A percentile compares a stretch with the other conserved stretches of the same genome.
Evolutionary conservation across 2,113 vertebrate species (phyloP).

Genomic region (Gnathonemus echidnorhynchus): DNA sequence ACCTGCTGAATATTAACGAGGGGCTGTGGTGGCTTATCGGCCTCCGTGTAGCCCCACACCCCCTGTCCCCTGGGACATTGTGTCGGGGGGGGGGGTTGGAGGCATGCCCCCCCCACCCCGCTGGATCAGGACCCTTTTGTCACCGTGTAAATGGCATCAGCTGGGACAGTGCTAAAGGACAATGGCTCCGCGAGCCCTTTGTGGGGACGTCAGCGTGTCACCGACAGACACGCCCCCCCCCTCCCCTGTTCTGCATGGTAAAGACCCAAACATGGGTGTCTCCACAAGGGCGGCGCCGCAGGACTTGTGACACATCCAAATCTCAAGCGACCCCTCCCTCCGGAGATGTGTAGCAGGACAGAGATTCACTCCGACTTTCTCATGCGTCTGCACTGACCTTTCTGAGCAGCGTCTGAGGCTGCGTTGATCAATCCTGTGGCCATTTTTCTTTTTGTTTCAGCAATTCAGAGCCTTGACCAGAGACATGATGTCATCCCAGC

Average conservation of each 20-base stretch:
- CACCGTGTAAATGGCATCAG: constrained; percentile 69
- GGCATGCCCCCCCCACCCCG: constrained; percentile 52
- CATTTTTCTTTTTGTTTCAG: neutral
- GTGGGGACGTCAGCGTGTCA: constrained; percentile 44
- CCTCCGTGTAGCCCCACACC: constrained; percentile 24
- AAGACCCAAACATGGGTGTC: neutral
- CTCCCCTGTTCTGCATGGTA: neutral
- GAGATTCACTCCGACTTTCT: neutral
- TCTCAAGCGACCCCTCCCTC: neutral
- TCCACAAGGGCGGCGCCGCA: neutral
- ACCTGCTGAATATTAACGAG: constrained; percentile 58
- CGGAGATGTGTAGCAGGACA: neutral
- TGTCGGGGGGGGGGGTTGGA: constrained; percentile 38
- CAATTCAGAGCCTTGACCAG: neutral
- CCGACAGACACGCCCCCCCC: constrained; percentile 1
- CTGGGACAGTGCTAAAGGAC: constrained; percentile 56
- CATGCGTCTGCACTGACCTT: neutral
- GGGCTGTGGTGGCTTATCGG: constrained; percentile 33
- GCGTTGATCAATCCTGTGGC: neutral
- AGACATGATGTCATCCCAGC: neutral
- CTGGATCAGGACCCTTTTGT: constrained; percentile 46
- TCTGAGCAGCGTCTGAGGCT: neutral
- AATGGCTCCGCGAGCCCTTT: constrained; percentile 63
- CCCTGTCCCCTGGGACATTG: too few relatives aligned
- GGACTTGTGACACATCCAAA: neutral